Evolutionary conservation across 2,888 invertebrate genomes (phyloP).

Genomic region (Choreutis nemorana): DNA sequence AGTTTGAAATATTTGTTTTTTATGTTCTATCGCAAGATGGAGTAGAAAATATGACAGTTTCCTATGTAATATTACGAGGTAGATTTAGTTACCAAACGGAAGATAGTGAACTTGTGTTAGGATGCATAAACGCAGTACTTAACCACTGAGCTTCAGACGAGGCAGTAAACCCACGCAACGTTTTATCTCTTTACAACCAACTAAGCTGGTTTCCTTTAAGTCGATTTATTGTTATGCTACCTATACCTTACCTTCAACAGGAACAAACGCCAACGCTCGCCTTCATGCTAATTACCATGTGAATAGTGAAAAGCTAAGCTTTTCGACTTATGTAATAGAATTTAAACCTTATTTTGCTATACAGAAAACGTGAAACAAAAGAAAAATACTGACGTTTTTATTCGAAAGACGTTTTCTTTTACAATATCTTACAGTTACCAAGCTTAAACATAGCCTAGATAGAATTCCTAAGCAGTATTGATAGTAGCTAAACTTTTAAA

Average conservation of each 20-base stretch:
- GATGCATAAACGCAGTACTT: slow-evolving; percentile 48
- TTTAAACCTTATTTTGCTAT: no score
- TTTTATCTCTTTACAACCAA: slow-evolving; percentile 51
- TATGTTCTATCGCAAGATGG: no score
- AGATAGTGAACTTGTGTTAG: slow-evolving; percentile 38
- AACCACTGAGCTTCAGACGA: slow-evolving; percentile 41
- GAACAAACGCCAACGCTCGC: slow-evolving; percentile 38
- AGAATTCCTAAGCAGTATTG: slow-evolving; percentile 26
- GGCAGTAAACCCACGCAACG: slow-evolving; percentile 47
- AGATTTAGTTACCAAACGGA: no score
- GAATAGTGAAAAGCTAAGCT: slow-evolving; percentile 18
- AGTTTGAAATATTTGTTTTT: no score
- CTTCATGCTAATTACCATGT: slow-evolving; percentile 50
- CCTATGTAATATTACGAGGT: no score
- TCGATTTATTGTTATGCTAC: slow-evolving; percentile 58
- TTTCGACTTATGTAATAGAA: no score
- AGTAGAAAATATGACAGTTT: no score
- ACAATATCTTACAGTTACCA: no score
- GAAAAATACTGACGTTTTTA: no score
- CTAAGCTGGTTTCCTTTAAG: slow-evolving; percentile 50
- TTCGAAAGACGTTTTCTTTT: no score
- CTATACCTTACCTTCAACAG: slow-evolving; percentile 38
- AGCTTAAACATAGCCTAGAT: no score
- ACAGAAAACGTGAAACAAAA: no score
- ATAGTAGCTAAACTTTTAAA: slow-evolving; percentile 48